These are phyloP conservation scores for Probosciger aterrimus DNA, from an alignment of 2,113 vertebrate species.

Conservation along the genomic window DNA sequence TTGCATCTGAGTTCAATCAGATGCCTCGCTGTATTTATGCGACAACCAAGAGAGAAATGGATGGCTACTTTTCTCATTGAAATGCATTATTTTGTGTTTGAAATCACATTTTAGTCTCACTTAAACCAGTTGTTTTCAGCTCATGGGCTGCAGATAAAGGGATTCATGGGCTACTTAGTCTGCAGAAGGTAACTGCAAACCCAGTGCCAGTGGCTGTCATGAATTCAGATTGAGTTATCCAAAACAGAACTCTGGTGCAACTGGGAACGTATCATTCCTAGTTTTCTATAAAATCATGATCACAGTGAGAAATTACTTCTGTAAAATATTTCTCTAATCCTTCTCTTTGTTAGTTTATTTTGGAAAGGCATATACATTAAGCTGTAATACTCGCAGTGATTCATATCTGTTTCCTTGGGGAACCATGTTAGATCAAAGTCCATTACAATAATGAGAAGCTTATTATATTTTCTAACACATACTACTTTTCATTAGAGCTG, in stretches of 20 bases:
- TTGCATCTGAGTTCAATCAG: not conserved
- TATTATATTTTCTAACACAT: conserved; percentile 22
- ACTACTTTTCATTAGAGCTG: not conserved
- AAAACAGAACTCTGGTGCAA: not conserved
- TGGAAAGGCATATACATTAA: conserved; percentile 22
- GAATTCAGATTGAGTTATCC: not conserved
- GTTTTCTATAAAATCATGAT: not conserved
- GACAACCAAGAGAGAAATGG: not conserved
- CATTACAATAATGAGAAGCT: not conserved
- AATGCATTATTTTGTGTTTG: not conserved
- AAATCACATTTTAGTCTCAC: not conserved
- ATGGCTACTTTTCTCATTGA: not conserved
- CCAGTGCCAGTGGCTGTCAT: rapidly evolving
- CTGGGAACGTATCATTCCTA: not conserved
- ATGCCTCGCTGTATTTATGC: not conserved
- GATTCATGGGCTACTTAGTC: not conserved
- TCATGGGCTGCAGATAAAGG: not conserved
- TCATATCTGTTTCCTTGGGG: conserved; percentile 9
- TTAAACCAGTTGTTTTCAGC: not conserved
- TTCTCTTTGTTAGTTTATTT: conserved; percentile 7
- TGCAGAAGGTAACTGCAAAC: not conserved
- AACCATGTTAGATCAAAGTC: not conserved
- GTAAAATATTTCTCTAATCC: not conserved
- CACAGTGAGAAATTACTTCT: not conserved
- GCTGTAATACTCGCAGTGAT: not conserved